Base-by-base conservation (phyloP, 2,888 invertebrate genomes). In the Calliscelio sp. region DNA sequence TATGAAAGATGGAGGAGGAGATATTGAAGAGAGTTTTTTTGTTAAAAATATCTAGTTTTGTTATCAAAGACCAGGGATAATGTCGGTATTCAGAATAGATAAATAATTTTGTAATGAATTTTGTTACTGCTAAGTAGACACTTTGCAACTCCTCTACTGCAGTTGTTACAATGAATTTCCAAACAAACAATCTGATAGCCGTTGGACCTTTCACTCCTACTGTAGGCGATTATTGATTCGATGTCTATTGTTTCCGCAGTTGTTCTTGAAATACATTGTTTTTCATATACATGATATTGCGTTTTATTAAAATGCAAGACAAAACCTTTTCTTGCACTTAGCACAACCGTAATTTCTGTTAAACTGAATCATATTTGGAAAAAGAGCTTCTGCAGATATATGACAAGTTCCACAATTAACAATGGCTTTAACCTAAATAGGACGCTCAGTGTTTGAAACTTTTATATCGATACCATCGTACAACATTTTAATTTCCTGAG, bases 361-460 rank as follows among this genome's bases (percentile, higher is more conserved):
- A 28, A 44, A 22, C 16, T 51, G 49, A 2, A 5, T 22, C 49
- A 51, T 51, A 10, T 51, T 51, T 1, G 10, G 11, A 57, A 80
- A 85, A 2, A 55, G 3, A 0, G 79, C 66, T 57, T 85, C 82
- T 7, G 79, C 85, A 2, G 51, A 44, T 38, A 79, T 53, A 38
- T 85, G 81, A n/a, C 84, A 84, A 0, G 81, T 78, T 0, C 81
- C 84, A 20, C 66, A 22, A 6, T 61, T 55, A 10, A 73, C 59
- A 20, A 77, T 32, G 2, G 51, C 80, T 11, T 59, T 32, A 28
- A 73, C 16, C 14, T 5, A 1, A 51, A 51, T 32, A 10, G 22
- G 49, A 22, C 24, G 1, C 24, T 20, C 24, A 11, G 1, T 51
- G 11, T 22, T 8, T 28, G 38, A 11, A 11, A 41, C 11, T 41